Evolutionary conservation across 1,140 invertebrate genomes (phyloP), one percentile per base, ranked within the genome.

Genomic region (Zaprionus inermis): DNA sequence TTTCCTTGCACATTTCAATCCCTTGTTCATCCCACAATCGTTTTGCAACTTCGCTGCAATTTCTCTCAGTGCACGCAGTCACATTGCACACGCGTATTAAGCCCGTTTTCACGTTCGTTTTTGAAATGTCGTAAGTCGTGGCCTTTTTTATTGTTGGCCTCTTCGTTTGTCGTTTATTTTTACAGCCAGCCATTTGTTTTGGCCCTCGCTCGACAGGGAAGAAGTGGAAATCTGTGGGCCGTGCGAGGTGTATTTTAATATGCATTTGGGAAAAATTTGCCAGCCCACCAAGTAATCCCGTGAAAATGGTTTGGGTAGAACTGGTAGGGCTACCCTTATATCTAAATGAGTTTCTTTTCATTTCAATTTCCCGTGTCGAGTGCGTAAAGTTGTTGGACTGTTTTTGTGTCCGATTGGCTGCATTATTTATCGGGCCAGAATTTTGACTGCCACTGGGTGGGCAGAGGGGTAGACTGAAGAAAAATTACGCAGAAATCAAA

Each of bases 141-240:
- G 63, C 46, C 51, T 81, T 81, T 78, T 89, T 89, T 84, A 88
- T 89, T 75, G 80, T 67, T 66, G 74, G 60, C 67, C 83, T 84
- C 83, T 88, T 89, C 78, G 84, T 76, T 81, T 81, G 86, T 74
- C 88, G 82, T 90, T 90, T 90, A 90, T 79, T 90, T 90, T 90
- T 90, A 90, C 79, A 69, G 70, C 64, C 72, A 52, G 68, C 69
- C 88, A 90, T 90, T 90, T 90, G 71, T 83, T 90, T 83, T 22
- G 44, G 79, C 81, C 65, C 82, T 2, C 24, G 24, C 82, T 44
- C 38, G n/a, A 44, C 75, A 44, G 44, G 22, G 72, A 71, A 73
- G 76, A 84, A 32, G 18, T 10, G 36, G n/a, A 52, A 74, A 71
- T 77, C 69, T 67, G 69, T 63, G 44, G 61, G 59, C 51, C 49